These are phyloP conservation scores for Apamea anceps DNA, from an alignment of 2,888 invertebrate genomes.

Conservation along the genomic window DNA sequence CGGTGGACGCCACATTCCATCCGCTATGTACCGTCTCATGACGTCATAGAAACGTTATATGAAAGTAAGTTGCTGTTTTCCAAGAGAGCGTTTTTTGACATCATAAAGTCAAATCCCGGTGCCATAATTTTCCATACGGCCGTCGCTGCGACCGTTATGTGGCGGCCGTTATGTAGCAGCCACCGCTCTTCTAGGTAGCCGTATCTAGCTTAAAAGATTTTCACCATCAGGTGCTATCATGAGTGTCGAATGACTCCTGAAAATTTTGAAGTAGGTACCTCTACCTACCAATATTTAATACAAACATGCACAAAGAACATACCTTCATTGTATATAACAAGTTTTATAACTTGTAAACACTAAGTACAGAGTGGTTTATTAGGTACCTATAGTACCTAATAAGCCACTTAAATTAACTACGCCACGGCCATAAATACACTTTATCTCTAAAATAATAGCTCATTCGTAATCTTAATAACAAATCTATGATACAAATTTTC, in stretches of 20 bases:
- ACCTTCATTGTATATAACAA: neutral
- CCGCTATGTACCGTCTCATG: no score
- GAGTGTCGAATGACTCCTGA: neutral
- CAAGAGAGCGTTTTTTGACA: no score
- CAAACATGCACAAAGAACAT: neutral
- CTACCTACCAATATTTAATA: neutral
- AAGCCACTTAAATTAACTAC: constrained; percentile 55
- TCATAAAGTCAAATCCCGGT: no score
- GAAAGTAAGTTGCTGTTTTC: no score
- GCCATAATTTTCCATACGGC: no score
- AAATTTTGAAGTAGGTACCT: neutral
- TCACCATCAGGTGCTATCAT: no score
- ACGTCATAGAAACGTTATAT: no score
- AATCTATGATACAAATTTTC: constrained; percentile 84
- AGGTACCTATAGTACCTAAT: constrained; percentile 26
- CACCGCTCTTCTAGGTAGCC: no score
- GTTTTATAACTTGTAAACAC: constrained; percentile 13
- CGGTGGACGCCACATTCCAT: no score
- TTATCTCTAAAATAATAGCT: constrained; percentile 78
- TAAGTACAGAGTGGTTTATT: constrained; percentile 1
- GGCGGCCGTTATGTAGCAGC: no score
- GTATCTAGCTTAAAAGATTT: no score
- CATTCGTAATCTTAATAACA: constrained; percentile 86
- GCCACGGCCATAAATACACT: constrained; percentile 58
- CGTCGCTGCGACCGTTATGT: no score